phyloP scores from a whole-genome alignment of 2,113 vertebrate species.

The Ancistrus triradiatus region DNA sequence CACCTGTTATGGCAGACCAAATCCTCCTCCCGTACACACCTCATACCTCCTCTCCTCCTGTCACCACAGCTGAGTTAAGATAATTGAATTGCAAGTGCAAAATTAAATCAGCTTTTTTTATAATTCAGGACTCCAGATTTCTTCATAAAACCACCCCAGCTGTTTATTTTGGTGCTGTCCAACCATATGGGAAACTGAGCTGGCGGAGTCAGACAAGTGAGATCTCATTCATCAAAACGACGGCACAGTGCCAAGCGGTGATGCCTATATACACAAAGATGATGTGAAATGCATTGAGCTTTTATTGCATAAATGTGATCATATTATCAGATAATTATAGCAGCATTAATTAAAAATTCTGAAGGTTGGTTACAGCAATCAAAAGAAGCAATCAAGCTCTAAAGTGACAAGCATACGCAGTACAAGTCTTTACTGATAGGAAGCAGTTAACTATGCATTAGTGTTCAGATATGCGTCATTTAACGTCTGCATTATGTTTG shows the following conservation, averaged over 20 bases:
- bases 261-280: neutral
- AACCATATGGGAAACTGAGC: slow-evolving; percentile 23
- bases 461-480: no score
- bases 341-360: no score
- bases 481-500: no score
- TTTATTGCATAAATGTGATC: neutral
- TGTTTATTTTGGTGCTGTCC: slow-evolving; percentile 21
- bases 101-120: slow-evolving; percentile 41
- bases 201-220: slow-evolving; percentile 9
- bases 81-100: slow-evolving; percentile 39
- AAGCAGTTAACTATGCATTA: no score
- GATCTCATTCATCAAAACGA: slow-evolving; percentile 19
- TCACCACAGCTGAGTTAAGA: slow-evolving; percentile 31
- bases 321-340: neutral
- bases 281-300: neutral
- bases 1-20: slow-evolving; percentile 33
- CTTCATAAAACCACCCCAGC: slow-evolving; percentile 14
- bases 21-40: slow-evolving; percentile 30
- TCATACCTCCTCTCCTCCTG: slow-evolving; percentile 19
- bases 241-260: slow-evolving; percentile 1
- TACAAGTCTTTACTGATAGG: no score
- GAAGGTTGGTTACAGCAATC: no score
- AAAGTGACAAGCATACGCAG: no score
- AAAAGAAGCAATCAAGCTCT: no score
- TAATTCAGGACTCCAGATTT: slow-evolving; percentile 29